Conservation (phyloP, 2,113 vertebrate genomes). For the Tor tambroides region DNA sequence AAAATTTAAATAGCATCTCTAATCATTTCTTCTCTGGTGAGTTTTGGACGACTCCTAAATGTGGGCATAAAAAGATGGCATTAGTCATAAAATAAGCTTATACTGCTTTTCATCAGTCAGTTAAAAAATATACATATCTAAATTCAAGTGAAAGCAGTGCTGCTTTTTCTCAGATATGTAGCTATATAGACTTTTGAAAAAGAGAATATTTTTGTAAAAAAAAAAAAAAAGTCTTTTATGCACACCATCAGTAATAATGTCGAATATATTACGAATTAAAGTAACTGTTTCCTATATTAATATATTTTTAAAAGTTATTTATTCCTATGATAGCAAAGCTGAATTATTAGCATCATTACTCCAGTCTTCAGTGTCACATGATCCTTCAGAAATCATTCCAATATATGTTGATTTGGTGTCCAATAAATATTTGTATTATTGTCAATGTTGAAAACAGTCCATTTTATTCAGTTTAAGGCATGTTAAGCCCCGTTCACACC, state of each 20-base stretch:
- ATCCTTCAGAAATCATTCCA: background rate
- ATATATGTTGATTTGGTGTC: background rate
- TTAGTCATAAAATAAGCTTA: background rate
- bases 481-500: background rate
- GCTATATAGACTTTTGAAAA: too few relatives aligned
- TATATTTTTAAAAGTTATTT: background rate
- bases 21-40: background rate
- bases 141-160: background rate
- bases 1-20: background rate
- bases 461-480: too few relatives aligned
- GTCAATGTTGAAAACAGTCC: background rate
- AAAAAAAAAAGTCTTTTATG: too few relatives aligned
- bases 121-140: background rate
- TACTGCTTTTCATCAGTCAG: background rate
- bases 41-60: background rate
- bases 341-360: background rate
- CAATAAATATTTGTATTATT: background rate
- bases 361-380: background rate
- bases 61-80: constrained; percentile 6
- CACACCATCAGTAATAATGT: too few relatives aligned
- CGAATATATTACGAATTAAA: background rate
- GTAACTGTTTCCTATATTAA: background rate
- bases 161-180: background rate
- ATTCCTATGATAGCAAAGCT: background rate
- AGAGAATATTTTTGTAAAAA: too few relatives aligned